These are phyloP conservation scores for Triops longicaudatus DNA, from an alignment of 1,140 invertebrate species.

Conservation along the genomic window DNA sequence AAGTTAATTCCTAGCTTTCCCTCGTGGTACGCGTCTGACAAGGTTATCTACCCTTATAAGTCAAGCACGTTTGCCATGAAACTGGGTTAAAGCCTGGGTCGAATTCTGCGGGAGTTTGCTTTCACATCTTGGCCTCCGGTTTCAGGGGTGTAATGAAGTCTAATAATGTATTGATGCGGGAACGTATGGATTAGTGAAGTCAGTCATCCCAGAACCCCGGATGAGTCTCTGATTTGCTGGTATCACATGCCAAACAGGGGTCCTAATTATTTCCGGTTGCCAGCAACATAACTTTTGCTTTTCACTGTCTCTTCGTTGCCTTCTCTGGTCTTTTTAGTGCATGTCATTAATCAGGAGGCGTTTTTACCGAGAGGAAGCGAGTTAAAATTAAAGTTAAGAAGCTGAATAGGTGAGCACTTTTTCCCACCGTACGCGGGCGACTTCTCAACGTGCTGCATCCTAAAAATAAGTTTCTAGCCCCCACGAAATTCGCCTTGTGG, in stretches of 20 bases:
- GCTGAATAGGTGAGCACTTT: neutral
- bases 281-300: neutral
- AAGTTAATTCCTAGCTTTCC: neutral
- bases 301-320: neutral
- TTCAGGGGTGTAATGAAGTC: neutral
- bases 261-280: neutral
- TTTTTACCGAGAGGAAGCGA: neutral
- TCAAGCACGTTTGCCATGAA: neutral
- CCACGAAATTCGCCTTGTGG: neutral
- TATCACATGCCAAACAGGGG: neutral
- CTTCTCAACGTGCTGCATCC: neutral
- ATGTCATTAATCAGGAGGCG: neutral
- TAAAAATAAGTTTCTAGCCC: neutral
- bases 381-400: constrained; percentile 6
- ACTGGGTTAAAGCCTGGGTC: neutral
- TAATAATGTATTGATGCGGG: neutral
- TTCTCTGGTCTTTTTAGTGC: neutral
- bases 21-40: neutral
- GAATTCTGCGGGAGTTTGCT: neutral
- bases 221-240: neutral
- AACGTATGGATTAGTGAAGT: neutral
- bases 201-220: neutral
- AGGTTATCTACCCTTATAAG: neutral
- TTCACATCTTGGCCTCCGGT: neutral
- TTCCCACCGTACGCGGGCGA: neutral